A percentile compares a stretch with the other conserved stretches of the same genome.
Evolutionary conservation across 2,888 invertebrate genomes (phyloP).

Genomic region (Xestia xanthographa): DNA sequence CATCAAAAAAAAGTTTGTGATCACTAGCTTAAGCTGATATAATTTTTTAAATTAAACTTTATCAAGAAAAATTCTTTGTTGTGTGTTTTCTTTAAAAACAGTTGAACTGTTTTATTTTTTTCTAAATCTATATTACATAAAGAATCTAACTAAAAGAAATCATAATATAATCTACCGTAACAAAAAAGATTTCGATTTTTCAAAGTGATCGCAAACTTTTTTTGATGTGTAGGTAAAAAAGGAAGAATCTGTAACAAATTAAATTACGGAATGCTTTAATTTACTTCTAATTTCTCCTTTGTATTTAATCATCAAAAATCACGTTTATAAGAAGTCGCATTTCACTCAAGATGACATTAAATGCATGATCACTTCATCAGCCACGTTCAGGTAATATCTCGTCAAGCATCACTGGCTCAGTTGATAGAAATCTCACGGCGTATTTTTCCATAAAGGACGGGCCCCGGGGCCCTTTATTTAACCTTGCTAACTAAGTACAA

Average conservation of each 20-base stretch:
- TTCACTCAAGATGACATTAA: not conserved
- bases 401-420: slow-evolving; percentile 32
- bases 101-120: too few relatives aligned
- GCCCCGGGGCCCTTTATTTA: slow-evolving; percentile 25
- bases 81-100: too few relatives aligned
- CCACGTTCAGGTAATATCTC: slow-evolving; percentile 14
- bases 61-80: too few relatives aligned
- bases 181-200: too few relatives aligned
- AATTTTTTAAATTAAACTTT: too few relatives aligned
- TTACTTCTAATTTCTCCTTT: not conserved
- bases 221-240: too few relatives aligned
- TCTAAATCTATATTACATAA: too few relatives aligned
- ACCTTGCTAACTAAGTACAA: slow-evolving; percentile 57
- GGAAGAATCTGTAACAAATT: not conserved
- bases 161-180: too few relatives aligned
- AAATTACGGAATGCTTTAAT: not conserved
- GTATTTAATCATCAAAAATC: not conserved
- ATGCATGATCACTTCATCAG: not conserved
- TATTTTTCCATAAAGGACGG: slow-evolving; percentile 48
- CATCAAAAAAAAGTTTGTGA: too few relatives aligned
- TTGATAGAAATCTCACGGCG: slow-evolving; percentile 41
- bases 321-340: not conserved
- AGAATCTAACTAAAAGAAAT: too few relatives aligned
- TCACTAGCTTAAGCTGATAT: too few relatives aligned
- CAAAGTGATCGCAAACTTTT: too few relatives aligned